Evolutionary conservation across 2,888 invertebrate species (phyloP).

Genomic region (Hypolimnas misippus): DNA sequence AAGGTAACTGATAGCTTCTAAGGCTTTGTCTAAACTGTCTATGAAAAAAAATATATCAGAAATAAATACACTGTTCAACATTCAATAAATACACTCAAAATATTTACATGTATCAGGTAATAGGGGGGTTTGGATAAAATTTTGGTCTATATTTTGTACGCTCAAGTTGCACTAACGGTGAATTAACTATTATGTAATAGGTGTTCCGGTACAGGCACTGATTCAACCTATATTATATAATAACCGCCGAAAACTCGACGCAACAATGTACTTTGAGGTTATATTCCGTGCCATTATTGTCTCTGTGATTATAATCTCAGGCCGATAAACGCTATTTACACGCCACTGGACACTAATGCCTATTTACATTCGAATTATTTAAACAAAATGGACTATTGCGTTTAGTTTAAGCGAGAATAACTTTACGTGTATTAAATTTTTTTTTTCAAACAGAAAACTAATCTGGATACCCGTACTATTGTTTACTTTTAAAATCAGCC

Average conservation of each 20-base stretch:
- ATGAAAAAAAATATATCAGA: constrained; percentile 52
- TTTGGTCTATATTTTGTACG: constrained; percentile 82
- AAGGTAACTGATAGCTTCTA: constrained; percentile 74
- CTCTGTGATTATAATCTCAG: constrained; percentile 57
- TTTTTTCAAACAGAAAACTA: constrained; percentile 52
- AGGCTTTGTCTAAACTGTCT: constrained; percentile 67
- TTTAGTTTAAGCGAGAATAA: constrained; percentile 60
- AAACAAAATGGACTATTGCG: constrained; percentile 30
- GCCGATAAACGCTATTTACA: constrained; percentile 62
- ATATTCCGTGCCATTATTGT: constrained; percentile 56
- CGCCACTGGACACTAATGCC: constrained; percentile 53
- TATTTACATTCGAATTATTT: constrained; percentile 54
- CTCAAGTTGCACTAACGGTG: constrained; percentile 74
- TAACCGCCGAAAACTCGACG: constrained; percentile 22
- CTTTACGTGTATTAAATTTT: constrained; percentile 54
- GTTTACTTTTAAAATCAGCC: constrained; percentile 74
- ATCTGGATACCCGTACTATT: constrained; percentile 70
- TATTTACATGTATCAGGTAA: constrained; percentile 63
- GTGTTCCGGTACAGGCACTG: constrained; percentile 61
- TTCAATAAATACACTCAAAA: constrained; percentile 62
- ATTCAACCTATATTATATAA: constrained; percentile 31
- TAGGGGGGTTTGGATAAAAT: constrained; percentile 68
- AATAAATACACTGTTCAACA: constrained; percentile 59
- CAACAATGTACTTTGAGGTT: constrained; percentile 26
- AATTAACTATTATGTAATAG: constrained; percentile 48